phyloP scores from a whole-genome alignment of 2,113 vertebrate species.

The Xyrauchen texanus region DNA sequence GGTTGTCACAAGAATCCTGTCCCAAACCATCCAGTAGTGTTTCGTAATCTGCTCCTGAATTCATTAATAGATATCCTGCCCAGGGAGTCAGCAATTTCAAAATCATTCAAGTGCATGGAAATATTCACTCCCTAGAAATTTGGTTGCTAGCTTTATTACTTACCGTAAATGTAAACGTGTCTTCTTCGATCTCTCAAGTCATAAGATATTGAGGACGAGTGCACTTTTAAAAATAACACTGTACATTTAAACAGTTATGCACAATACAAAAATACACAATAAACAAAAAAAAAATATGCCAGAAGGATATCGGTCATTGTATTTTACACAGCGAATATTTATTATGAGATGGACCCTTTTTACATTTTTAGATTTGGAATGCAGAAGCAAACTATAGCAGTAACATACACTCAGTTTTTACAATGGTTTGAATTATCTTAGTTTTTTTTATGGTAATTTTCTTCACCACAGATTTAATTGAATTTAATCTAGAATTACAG shows the following conservation, averaged over 20 bases:
- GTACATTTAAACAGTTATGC: constrained; percentile 4
- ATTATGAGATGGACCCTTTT: too few species aligned
- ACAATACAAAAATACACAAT: not conserved
- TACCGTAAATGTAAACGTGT: not conserved
- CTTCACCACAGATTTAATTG: too few species aligned
- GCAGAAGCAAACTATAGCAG: too few species aligned
- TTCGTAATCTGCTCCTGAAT: too few species aligned
- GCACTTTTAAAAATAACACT: constrained; percentile 4
- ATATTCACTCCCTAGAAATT: not conserved
- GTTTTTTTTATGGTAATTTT: too few species aligned
- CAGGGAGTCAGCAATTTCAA: not conserved
- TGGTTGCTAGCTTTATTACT: not conserved
- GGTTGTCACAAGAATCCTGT: not conserved
- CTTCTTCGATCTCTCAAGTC: not conserved
- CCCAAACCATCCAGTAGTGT: too few species aligned
- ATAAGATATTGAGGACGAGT: not conserved
- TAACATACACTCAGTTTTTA: too few species aligned
- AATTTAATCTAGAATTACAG: too few species aligned
- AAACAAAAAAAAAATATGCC: constrained; percentile 4
- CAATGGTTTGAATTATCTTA: too few species aligned
- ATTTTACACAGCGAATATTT: too few species aligned
- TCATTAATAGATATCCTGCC: not conserved
- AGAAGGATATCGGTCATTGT: not conserved
- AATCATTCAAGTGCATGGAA: not conserved
- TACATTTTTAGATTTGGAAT: too few species aligned